Conservation (phyloP, 2,113 vertebrate species). For the Athene cunicularia region DNA sequence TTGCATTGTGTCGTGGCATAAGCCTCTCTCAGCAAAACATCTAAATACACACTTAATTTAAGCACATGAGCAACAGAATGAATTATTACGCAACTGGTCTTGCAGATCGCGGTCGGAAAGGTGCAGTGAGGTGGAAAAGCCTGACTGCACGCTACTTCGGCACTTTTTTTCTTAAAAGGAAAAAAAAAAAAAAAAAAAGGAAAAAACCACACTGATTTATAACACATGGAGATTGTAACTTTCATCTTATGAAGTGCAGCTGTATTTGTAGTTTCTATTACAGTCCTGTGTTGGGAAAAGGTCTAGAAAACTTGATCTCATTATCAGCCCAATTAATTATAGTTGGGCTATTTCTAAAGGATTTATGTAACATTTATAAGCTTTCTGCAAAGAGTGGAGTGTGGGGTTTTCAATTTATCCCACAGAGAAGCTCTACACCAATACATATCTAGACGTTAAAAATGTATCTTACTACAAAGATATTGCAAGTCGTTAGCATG, state of each 20-base stretch:
- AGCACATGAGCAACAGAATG: neutral
- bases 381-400: neutral
- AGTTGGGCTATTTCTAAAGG: neutral
- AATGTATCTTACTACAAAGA: neutral
- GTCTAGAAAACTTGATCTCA: neutral
- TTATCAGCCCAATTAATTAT: constrained; percentile 5
- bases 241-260: neutral
- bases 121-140: neutral
- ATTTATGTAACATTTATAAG: constrained; percentile 7
- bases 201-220: neutral
- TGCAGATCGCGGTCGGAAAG: neutral
- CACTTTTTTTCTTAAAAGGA: neutral
- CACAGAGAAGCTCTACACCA: neutral
- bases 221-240: neutral
- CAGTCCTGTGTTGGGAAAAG: neutral
- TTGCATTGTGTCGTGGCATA: neutral
- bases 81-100: neutral
- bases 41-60: neutral
- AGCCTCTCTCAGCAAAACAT: neutral
- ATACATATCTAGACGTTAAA: neutral
- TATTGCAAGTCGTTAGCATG: neutral
- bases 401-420: neutral
- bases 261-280: neutral
- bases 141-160: neutral
- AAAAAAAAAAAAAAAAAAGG: neutral